Evolutionary conservation across 92 coral and sea anemone species (phyloP), one percentile per base, ranked within the genome.

Genomic region (Hydrozoanthus gracilis): DNA sequence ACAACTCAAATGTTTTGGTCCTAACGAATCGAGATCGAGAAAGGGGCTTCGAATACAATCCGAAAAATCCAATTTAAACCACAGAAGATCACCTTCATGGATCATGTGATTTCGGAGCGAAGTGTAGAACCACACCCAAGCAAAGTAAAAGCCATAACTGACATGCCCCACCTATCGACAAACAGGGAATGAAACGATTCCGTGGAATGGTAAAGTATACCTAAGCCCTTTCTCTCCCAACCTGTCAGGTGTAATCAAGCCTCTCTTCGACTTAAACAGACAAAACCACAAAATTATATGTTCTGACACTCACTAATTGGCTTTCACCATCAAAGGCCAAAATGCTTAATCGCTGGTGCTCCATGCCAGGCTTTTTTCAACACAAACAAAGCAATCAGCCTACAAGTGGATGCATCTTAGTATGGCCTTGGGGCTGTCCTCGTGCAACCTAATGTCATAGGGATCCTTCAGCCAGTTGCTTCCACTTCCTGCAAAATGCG

Each of bases 31-130:
- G 80, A 47, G 84, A 78, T 76, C 83, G 78, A 78, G 88, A 84
- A 12, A 83, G 48, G 66, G 83, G 83, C 77, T 86, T 89, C 44
- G 75, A 77, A 62, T 83, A 77, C 65, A 89, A 89, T 73, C 84
- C 88, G 49, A 64, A 83, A 46, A 88, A 83, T 88, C 78, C 74
- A 88, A 72, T 88, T 88, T 61, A 88, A 88, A 76, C 61, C 58
- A 50, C 68, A 66, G 71, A 71, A 82, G 80, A 82, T 88, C 66
- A 35, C 83, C 62, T 83, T 82, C 8, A 83, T 88, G 83, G 88
- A 88, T 51, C 80, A 88, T 52, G 67, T 83, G 82, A 85, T 85
- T 39, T 85, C 88, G 46, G n/a, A 79, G 65, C 51, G 65, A 65
- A 79, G 90, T 55, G 46, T 87, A 58, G 47, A 65, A 73, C 83